Conservation (phyloP, 2,113 vertebrate species). For the Microtus oregoni region DNA sequence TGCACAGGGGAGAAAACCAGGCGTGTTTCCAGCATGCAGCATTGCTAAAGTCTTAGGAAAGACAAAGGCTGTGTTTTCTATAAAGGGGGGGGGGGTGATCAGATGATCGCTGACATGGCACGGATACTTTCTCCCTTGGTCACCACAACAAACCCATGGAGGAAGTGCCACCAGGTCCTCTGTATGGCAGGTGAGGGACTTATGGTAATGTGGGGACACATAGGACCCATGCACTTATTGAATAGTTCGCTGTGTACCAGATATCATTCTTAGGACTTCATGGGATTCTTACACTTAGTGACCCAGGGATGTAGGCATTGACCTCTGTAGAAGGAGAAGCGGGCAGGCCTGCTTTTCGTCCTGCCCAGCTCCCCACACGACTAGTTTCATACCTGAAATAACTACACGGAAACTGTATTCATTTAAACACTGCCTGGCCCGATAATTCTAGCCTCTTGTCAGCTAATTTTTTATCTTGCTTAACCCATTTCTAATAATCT, state of each 20-base stretch:
- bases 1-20: neutral
- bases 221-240: neutral
- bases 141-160: neutral
- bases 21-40: accelerated
- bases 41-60: accelerated
- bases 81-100: too few relatives aligned
- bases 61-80: accelerated
- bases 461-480: too few relatives aligned
- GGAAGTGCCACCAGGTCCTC: neutral
- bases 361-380: too few relatives aligned
- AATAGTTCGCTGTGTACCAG: neutral
- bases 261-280: neutral
- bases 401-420: too few relatives aligned
- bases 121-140: neutral
- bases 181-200: accelerated
- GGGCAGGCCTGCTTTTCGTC: too few relatives aligned
- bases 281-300: accelerated
- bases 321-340: neutral
- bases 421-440: too few relatives aligned
- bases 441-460: too few relatives aligned
- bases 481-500: too few relatives aligned
- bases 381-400: too few relatives aligned
- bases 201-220: accelerated
- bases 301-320: neutral
- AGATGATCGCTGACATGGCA: accelerated